phyloP scores from a whole-genome alignment of 2,113 vertebrate species.

The Salvator merianae region DNA sequence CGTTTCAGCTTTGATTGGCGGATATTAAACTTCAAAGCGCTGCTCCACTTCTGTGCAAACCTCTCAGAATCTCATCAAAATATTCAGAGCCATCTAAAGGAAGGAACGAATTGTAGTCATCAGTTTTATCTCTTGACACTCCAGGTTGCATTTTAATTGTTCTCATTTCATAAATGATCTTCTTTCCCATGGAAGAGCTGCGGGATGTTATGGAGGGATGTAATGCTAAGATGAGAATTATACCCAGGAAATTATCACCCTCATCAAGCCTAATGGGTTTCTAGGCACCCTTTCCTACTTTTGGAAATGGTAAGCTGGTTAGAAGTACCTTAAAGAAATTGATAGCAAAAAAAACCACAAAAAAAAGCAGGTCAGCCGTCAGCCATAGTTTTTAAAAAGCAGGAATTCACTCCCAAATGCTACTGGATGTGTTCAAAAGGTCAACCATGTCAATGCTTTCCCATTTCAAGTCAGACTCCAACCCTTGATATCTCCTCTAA shows the following conservation, averaged over 20 bases:
- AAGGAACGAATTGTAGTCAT: slow-evolving; percentile 56
- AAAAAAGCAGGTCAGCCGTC: too few relatives aligned
- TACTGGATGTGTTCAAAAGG: too few relatives aligned
- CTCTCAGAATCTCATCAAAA: slow-evolving; percentile 54
- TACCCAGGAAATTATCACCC: slow-evolving; percentile 50
- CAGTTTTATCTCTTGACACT: slow-evolving; percentile 47
- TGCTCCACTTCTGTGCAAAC: slow-evolving; percentile 54
- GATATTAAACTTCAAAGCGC: slow-evolving; percentile 60
- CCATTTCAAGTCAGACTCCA: too few relatives aligned
- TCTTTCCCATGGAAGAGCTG: slow-evolving; percentile 59
- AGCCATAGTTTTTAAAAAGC: too few relatives aligned
- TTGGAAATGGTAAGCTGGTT: slow-evolving; percentile 41
- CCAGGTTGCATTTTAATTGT: slow-evolving; percentile 52
- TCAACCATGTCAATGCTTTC: too few relatives aligned
- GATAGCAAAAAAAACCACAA: too few relatives aligned
- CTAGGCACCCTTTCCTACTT: slow-evolving; percentile 49
- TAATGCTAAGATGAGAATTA: slow-evolving; percentile 50
- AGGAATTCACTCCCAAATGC: too few relatives aligned
- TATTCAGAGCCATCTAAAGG: slow-evolving; percentile 49
- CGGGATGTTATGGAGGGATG: slow-evolving; percentile 55
- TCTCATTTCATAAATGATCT: slow-evolving; percentile 56
- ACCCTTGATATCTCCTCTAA: too few relatives aligned
- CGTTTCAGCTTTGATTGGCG: slow-evolving; percentile 56
- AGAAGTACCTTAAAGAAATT: too few relatives aligned
- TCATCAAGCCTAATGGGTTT: slow-evolving; percentile 60